Conservation (phyloP, 2,113 vertebrate species). For the Scopus umbretta region DNA sequence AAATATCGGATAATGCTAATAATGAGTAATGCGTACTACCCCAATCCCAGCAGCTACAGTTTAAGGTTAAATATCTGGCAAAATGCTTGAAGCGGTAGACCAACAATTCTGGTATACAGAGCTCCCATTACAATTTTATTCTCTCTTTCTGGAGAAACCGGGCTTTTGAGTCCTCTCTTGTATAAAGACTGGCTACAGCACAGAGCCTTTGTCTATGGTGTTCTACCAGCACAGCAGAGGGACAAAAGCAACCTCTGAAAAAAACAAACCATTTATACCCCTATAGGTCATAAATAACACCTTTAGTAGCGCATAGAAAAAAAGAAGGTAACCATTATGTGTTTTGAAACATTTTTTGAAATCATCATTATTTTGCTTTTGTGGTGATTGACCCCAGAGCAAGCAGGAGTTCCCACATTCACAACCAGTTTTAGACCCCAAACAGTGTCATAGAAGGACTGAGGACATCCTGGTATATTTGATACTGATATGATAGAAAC, state of each 20-base stretch:
- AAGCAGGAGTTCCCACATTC: not conserved
- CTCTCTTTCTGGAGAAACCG: not conserved
- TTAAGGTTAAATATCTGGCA: not conserved
- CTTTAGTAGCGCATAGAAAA: not conserved
- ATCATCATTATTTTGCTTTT: not conserved
- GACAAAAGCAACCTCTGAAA: not conserved
- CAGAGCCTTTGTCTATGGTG: not conserved
- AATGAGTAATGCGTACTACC: not conserved
- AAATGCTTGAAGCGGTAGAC: not conserved
- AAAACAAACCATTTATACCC: not conserved
- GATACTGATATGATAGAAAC: not conserved
- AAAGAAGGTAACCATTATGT: not conserved
- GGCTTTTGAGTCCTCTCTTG: not conserved
- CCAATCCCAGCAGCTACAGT: not conserved
- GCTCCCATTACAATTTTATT: not conserved
- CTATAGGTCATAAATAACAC: not conserved
- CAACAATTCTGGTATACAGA: not conserved
- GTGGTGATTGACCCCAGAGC: not conserved
- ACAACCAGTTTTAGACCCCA: not conserved
- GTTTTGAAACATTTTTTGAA: not conserved
- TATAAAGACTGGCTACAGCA: not conserved
- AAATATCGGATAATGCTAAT: not conserved
- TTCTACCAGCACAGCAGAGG: not conserved
- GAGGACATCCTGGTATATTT: not conserved
- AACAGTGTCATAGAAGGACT: rapidly evolving